phyloP scores from a whole-genome alignment of 2,888 invertebrate species.

The Tinea trinotella region DNA sequence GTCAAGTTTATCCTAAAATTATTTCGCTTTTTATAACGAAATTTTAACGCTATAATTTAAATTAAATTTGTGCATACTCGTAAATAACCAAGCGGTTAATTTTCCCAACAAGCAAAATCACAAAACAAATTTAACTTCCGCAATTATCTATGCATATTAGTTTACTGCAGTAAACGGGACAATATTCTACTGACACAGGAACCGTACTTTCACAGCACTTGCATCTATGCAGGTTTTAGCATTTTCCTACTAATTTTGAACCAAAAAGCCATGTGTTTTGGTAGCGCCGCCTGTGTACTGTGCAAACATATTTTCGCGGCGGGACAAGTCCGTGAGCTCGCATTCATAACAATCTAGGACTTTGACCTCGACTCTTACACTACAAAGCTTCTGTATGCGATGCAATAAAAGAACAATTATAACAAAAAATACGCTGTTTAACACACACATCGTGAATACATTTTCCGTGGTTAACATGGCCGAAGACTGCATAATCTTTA shows the following conservation, averaged over 20 bases:
- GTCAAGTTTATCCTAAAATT: background rate
- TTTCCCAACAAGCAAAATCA: background rate
- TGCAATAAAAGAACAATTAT: conserved; percentile 2
- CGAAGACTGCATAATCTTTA: conserved; percentile 56
- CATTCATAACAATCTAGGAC: conserved; percentile 55
- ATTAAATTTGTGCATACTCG: background rate
- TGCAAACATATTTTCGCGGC: conserved; percentile 53
- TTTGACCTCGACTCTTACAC: conserved; percentile 37
- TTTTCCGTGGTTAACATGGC: conserved; percentile 67
- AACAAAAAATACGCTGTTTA: conserved; percentile 32
- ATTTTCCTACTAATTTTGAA: conserved; percentile 41
- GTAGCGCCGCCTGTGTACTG: conserved; percentile 26
- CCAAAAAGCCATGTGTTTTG: conserved; percentile 35
- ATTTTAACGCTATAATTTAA: background rate
- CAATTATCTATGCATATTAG: background rate
- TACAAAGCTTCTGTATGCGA: conserved; percentile 1
- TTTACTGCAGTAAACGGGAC: conserved; percentile 3
- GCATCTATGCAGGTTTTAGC: conserved; percentile 33
- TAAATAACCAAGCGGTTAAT: background rate
- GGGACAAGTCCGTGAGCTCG: conserved; percentile 56
- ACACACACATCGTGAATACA: conserved; percentile 48
- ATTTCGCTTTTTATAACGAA: background rate
- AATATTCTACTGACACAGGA: conserved; percentile 10
- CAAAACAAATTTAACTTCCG: conserved; percentile 3
- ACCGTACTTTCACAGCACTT: conserved; percentile 3